Evolutionary conservation across 2,113 vertebrate genomes (phyloP), one percentile per base, ranked within the genome.

Genomic region (Recurvirostra avosetta): DNA sequence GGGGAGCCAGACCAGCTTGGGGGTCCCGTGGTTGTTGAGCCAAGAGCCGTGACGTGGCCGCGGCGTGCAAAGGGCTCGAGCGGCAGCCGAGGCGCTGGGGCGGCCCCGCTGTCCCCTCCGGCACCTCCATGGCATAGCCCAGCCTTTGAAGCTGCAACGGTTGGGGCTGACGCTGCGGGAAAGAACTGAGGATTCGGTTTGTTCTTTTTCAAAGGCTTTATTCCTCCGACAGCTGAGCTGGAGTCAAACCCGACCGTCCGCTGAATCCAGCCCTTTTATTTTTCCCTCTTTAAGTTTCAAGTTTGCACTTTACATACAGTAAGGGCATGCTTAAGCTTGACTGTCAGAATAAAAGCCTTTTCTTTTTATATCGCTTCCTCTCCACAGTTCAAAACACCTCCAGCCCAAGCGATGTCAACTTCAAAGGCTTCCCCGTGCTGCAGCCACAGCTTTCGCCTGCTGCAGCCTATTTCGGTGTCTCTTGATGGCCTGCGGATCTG

Each of bases 331-430:
- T 94, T 95, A 95, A 96, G 95, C 82, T 92, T 85, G 83, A 89
- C 86, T 95, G 91, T 92, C 93, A 94, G 87, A 81, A 96, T 94
- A 96, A 97, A 97, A 96, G 91, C 91, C 83, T 94, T 97, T 92
- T 95, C 88, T 93, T 91, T 55, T 73, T 55, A 2, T 38, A 92
- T 70, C 2, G 3, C 49, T 94, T 67, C 65, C 55, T 86, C 41
- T 70, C 77, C 0, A 0, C 82, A 79, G 92, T 95, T 97, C 96
- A 95, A 92, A 97, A 94, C 93, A 82, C 77, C 86, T 95, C 88
- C 86, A 94, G 6, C 91, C 72, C 89, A 41, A 88, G 73, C 27
- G 34, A 88, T 79, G 73, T 89, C 55, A 94, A 53, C 88, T 96
- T 97, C 92, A 96, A 96, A 97, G 73, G 43, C 52, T 94, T 85